Percentiles rank a stretch among this genome's conserved stretches.
Conservation (phyloP, 2,113 vertebrate species). For the Alligator sinensis region DNA sequence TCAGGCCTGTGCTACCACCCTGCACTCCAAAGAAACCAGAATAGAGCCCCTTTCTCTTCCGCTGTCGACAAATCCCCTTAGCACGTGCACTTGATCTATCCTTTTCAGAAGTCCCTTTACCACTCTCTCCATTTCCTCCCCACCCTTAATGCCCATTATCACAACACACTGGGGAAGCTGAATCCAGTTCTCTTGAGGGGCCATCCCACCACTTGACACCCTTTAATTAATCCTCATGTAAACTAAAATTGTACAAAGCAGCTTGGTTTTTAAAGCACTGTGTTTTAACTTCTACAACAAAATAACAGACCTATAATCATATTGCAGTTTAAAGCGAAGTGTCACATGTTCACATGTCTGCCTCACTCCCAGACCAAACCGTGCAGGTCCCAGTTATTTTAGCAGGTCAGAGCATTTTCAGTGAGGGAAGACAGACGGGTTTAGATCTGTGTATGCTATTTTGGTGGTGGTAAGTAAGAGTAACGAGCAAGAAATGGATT, state of each 20-base stretch:
- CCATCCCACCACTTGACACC: neutral
- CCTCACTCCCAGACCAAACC: neutral
- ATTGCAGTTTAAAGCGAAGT: neutral
- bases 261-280: neutral
- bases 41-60: neutral
- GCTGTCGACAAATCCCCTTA: neutral
- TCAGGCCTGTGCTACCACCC: neutral
- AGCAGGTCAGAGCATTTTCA: neutral
- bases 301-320: neutral
- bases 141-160: neutral
- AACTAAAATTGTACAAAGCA: neutral
- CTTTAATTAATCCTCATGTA: neutral
- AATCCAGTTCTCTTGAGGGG: neutral
- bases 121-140: neutral
- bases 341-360: neutral
- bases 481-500: conserved; percentile 24
- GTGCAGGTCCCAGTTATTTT: neutral
- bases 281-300: neutral
- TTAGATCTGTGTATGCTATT: neutral
- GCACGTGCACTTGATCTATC: neutral
- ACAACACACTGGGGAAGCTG: neutral
- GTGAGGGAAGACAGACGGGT: conserved; percentile 11
- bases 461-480: neutral
- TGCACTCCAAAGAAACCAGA: neutral
- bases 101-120: neutral